Evolutionary conservation across 1,140 invertebrate species (phyloP), one percentile per base, ranked within the genome.

Genomic region (Potamilus streckersoni): DNA sequence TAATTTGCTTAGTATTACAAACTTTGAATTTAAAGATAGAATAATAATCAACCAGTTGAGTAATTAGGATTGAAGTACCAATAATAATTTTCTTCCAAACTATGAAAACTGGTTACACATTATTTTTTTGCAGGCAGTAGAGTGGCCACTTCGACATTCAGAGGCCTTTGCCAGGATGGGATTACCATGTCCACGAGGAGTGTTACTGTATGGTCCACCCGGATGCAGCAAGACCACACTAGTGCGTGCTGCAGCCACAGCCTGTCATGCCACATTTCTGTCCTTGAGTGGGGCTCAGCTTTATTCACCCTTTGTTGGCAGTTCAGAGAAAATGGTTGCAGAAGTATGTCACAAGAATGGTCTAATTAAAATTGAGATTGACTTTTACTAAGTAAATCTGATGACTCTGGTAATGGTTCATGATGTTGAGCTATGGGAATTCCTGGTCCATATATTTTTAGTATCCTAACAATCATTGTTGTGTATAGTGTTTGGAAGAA

Each of bases 281-380:
- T 88, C 92, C 13, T 90, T 92, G 1, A 93, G 92, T 75, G 92
- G 93, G 65, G 93, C 93, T 2, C 92, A 94, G 82, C 89, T 94
- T 11, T 94, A 93, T 78, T 94, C 93, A 0, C 92, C 93, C 2
- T 94, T 90, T 87, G 92, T 94, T 5, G 93, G 93, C 20, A 93
- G 93, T 80, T 93, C 93, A 0, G 93, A 94, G 84, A 91, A 91
- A 80, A 91, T 91, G 62, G 90, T 94, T 17, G 80, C 89, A 0
- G 88, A 93, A 79, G 90, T 90, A 81, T 61, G 49, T 70, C 11
- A 17, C 1, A 67, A 49, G 38, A 8, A 49, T 11, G 11, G 38
- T 49, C 11, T 49, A 8, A 49, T 49, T 49, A 49, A 49, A 49
- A 49, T 49, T 49, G 38, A 49, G 6, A 49, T 1, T 8, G 4